phyloP scores from a whole-genome alignment of 1,140 invertebrate species.

The Drosophila lacertosa region DNA sequence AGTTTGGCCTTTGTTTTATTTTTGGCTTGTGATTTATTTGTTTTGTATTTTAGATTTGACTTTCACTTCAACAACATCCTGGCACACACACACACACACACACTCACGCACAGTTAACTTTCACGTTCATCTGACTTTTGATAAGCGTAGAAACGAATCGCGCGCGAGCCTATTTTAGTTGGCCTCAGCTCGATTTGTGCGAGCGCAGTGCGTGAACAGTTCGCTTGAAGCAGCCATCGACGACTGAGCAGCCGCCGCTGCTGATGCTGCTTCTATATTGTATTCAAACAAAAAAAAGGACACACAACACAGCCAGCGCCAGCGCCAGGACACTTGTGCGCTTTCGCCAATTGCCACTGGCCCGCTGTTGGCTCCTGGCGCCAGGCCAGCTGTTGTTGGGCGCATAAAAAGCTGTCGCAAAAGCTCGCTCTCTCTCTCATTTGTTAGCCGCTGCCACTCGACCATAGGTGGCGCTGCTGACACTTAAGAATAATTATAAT shows the following conservation, averaged over 20 bases:
- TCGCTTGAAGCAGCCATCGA: constrained; percentile 70
- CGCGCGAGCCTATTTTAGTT: constrained; percentile 46
- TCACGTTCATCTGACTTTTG: constrained; percentile 52
- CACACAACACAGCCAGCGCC: constrained; percentile 30
- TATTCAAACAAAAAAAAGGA: too few relatives aligned
- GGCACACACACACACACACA: constrained; percentile 15
- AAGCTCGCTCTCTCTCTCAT: constrained; percentile 54
- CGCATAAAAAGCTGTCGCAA: constrained; percentile 55
- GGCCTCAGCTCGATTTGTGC: constrained; percentile 1
- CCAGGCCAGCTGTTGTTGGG: constrained; percentile 67
- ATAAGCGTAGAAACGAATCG: constrained; percentile 68
- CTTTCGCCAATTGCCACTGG: constrained; percentile 32
- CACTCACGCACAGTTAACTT: constrained; percentile 39
- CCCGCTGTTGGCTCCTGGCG: constrained; percentile 38
- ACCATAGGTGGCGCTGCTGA: constrained; percentile 54
- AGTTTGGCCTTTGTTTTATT: constrained; percentile 51
- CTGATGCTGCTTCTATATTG: constrained; percentile 57
- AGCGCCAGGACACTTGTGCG: constrained; percentile 65
- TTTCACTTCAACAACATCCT: constrained; percentile 55
- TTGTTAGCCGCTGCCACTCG: not conserved
- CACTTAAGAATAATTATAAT: not conserved
- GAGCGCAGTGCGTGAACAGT: constrained; percentile 54
- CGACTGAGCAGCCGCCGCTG: constrained; percentile 61
- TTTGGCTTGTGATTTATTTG: constrained; percentile 71
- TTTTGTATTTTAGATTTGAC: constrained; percentile 63